Evolutionary conservation across 1,140 invertebrate species (phyloP).

Genomic region (Temnothorax nylanderi): DNA sequence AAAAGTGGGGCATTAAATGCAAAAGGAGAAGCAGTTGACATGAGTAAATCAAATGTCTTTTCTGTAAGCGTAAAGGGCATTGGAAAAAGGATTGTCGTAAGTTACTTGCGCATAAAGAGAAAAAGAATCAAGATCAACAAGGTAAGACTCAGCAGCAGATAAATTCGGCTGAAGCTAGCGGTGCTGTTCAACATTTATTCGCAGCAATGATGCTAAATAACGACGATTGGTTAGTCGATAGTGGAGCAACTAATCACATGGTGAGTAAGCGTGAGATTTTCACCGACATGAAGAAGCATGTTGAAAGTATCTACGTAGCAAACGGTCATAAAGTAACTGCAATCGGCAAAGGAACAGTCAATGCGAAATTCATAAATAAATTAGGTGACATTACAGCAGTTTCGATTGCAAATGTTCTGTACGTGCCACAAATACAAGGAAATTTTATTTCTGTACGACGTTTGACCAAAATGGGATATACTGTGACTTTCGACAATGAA

Average conservation of each 20-base stretch:
- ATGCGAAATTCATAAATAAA: slow-evolving; percentile 4
- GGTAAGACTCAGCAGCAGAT: slow-evolving; percentile 5
- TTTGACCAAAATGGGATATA: neutral
- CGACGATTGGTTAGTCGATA: slow-evolving; percentile 6
- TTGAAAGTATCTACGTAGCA: slow-evolving; percentile 15
- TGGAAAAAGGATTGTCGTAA: slow-evolving; percentile 24
- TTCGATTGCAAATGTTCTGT: slow-evolving; percentile 15
- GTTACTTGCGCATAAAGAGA: slow-evolving; percentile 10
- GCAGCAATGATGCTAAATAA: neutral
- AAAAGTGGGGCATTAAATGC: neutral
- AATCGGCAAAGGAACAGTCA: neutral
- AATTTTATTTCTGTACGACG: slow-evolving; percentile 27
- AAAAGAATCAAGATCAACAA: slow-evolving; percentile 3
- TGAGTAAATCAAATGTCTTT: neutral
- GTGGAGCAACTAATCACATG: slow-evolving; percentile 19
- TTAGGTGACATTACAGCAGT: neutral
- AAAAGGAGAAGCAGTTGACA: neutral
- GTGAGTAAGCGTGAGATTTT: slow-evolving; percentile 1
- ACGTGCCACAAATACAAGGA: slow-evolving; percentile 14
- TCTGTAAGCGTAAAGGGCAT: neutral
- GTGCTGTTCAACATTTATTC: neutral
- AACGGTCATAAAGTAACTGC: slow-evolving; percentile 23
- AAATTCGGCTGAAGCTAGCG: neutral
- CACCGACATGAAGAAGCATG: neutral
- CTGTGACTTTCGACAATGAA: slow-evolving; percentile 13